Conservation (phyloP, 2,888 invertebrate genomes). For the Serrognathus titanus region DNA sequence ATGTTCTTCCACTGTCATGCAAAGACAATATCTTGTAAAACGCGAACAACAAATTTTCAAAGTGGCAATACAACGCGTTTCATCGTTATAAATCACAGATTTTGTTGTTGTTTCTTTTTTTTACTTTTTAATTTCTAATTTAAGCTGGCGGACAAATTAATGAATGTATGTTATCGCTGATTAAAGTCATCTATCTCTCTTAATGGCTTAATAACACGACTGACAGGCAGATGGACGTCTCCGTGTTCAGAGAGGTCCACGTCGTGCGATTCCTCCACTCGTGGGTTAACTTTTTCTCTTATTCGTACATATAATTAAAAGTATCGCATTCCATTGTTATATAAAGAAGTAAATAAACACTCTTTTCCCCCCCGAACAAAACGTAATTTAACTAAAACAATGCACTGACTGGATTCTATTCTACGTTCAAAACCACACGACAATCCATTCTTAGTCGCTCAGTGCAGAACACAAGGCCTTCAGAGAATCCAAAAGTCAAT, state of each 20-base stretch:
- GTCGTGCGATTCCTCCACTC: neutral
- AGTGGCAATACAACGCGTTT: neutral
- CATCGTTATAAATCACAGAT: neutral
- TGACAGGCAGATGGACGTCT: constrained; percentile 20
- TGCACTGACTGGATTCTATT: constrained; percentile 22
- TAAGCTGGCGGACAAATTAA: constrained; percentile 27
- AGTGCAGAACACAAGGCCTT: constrained; percentile 8
- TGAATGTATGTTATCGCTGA: constrained; percentile 20
- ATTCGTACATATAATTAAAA: constrained; percentile 7
- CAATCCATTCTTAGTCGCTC: constrained; percentile 44
- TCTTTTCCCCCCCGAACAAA: constrained; percentile 10
- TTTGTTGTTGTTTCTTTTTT: too few species aligned
- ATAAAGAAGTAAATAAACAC: constrained; percentile 16
- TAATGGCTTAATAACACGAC: constrained; percentile 32
- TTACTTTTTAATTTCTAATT: constrained; percentile 20
- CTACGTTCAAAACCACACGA: constrained; percentile 34
- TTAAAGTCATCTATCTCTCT: constrained; percentile 48
- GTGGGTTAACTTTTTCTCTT: constrained; percentile 1
- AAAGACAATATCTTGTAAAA: constrained; percentile 37
- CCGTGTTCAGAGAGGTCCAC: neutral
- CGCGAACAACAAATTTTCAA: neutral
- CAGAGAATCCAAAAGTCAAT: constrained; percentile 10
- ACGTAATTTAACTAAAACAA: constrained; percentile 12
- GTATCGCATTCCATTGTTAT: constrained; percentile 28
- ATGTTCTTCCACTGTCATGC: constrained; percentile 37